Evolutionary conservation across 2,888 invertebrate genomes (phyloP), one percentile per base, ranked within the genome.

Genomic region (Oscheius sp.): DNA sequence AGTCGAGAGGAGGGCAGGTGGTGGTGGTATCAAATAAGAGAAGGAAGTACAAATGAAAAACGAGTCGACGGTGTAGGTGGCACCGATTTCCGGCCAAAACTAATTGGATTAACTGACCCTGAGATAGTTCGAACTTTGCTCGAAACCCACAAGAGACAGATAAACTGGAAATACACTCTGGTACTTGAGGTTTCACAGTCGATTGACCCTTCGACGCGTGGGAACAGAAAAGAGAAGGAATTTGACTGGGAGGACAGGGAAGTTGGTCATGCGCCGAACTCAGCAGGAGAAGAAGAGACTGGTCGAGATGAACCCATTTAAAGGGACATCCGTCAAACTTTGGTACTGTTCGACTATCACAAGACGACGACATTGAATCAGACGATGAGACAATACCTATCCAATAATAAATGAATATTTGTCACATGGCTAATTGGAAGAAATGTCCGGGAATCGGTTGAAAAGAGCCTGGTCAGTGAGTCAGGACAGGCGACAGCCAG

Each of bases 161-260:
- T 35, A 35, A 58, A 58, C 58, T 29, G 58, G 58, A 58, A 58
- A 29, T 25, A 58, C 3, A 49, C n/a, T n/a, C n/a, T 49, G 49
- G 21, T 23, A 55, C 55, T 55, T 55, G 55, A 55, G 55, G 23
- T 23, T 55, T 55, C 55, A 55, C 55, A 55, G 23, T 55, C 55
- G 55, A 55, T 55, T 55, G 55, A 55, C 25, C 55, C 23, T 55
- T 9, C 21, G 49, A 49, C n/a, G 49, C 21, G 21, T 25, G 55
- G 55, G 55, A 55, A 25, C 12, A 55, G 13, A 55, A 55, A 23
- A 49, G 35, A 9, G 35, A 35, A 35, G 35, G 35, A 35, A 35
- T 35, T 35, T 9, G 35, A n/a, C n/a, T n/a, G 35, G 35, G 35
- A 35, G 35, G 35, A 35, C 35, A 3, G 35, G 35, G 35, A 35